Evolutionary conservation across 2,113 vertebrate species (phyloP), one percentile per base, ranked within the genome.

Genomic region (Odocoileus hemionus): DNA sequence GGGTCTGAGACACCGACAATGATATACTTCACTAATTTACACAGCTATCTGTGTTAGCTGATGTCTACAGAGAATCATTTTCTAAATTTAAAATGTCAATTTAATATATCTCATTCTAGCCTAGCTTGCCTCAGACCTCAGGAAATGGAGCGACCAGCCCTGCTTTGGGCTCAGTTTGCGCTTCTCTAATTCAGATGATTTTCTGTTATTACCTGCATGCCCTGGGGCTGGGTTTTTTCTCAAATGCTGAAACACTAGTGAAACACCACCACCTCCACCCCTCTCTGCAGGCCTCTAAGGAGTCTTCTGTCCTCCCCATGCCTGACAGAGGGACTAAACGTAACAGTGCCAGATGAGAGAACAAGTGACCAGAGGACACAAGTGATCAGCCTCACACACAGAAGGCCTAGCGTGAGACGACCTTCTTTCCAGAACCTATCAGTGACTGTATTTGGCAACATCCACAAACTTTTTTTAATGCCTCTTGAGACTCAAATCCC

Each of bases 401-500:
- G 60, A 88, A 96, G n/a, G 70, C 19, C 57, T 89, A 58, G 58
- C 43, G 79, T 2, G 54, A 80, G 79, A 64, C 28, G 60, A 80
- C 55, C 85, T 94, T 85, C 96, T 93, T 85, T 84, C 60, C 33
- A 55, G 52, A 45, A 61, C 33, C 36, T 47, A 89, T 79, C 15
- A 92, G 79, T 58, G 60, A 36, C 50, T 43, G 23, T 78, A 67
- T 93, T 83, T 70, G 36, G 50, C 78, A 97, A 89, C 78, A 84
- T 1, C 12, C 60, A 91, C 47, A 91, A 93, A 47, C 33, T 85
- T 23, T 23, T 39, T 70, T 39, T 6, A 39, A 19, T 11, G 43
- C 16, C 39, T 90, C 60, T 94, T 97, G 55, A 91, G 30, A 92
- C 14, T 94, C 80, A 95, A 96, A 93, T 95, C 78, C 85, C 57